Evolutionary conservation across 2,113 vertebrate species (phyloP), one percentile per base, ranked within the genome.

Genomic region (Nasalis larvatus): DNA sequence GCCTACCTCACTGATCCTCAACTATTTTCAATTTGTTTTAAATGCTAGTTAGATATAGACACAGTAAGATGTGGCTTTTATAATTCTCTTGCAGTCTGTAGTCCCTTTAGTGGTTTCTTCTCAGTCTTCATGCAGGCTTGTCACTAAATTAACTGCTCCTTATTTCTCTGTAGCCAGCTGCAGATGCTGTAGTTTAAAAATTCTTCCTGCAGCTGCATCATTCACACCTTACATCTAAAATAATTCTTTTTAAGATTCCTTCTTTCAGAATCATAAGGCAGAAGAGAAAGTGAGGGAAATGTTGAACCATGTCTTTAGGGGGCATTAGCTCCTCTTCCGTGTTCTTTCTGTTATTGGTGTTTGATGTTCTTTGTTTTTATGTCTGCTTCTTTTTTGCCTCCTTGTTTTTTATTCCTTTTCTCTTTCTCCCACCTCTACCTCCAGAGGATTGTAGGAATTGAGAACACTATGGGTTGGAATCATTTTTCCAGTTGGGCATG

Each of bases 321-420:
- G 76, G 6, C 7, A 0, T 47, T 47, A 30, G 17, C 49, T 37
- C 7, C 47, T 60, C 54, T 37, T 9, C 30, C 1, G 1, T 23
- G 23, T 27, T 63, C 40, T 83, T 14, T n/a, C n/a, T 49, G 1
- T 77, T 71, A 11, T 18, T 54, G 6, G 9, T 5, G 12, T 42
- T 90, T 82, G 27, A 21, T 37, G 42, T 49, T 63, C 71, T 73
- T 86, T 25, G 18, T 84, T 42, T 56, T 77, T 40, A 9, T 27
- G 45, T 52, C 40, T 60, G n/a, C 8, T 45, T 66, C 12, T 63
- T 89, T 74, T 27, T n/a, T 32, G 17, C 12, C 7, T 73, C 37
- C 66, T 77, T n/a, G 68, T 74, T 90, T 49, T 40, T 81, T 32
- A 52, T 76, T 87, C 69, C n/a, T 35, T 73, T 73, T 78, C 25